Conservation (phyloP, 2,797 vertebrate genomes). For the Steatocranus sp. region DNA sequence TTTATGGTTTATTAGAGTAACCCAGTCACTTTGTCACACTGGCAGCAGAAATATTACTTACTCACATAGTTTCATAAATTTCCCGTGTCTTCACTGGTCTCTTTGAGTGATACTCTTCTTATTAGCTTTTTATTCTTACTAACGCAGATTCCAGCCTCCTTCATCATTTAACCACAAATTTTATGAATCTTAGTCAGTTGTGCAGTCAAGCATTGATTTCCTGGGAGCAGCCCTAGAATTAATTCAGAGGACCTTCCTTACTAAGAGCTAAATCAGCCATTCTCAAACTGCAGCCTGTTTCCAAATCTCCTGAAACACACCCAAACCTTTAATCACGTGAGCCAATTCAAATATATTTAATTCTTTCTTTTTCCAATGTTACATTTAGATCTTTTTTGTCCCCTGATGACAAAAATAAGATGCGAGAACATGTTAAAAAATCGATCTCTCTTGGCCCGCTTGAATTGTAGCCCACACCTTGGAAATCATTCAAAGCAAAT, state of each 20-base stretch:
- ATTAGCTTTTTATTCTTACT: background rate
- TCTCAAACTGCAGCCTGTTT: background rate
- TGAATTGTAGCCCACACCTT: background rate
- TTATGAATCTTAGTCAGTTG: too few species aligned
- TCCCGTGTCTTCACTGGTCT: background rate
- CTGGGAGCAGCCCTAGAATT: background rate
- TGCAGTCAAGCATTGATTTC: background rate
- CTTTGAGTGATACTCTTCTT: background rate
- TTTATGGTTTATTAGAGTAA: accelerated
- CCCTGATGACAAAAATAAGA: background rate
- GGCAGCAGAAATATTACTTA: background rate
- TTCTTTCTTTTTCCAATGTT: background rate
- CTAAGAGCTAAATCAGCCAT: background rate
- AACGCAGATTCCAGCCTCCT: background rate
- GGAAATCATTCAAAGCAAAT: background rate
- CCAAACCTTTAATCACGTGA: background rate
- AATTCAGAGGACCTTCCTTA: background rate
- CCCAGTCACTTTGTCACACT: background rate
- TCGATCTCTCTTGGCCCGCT: accelerated
- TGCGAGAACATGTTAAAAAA: background rate
- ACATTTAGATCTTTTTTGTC: background rate
- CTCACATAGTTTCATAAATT: background rate
- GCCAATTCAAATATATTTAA: background rate
- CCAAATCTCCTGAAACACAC: background rate
- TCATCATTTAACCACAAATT: background rate